Conservation (phyloP, 2,888 invertebrate species). For the Himalopsyche japonica region DNA sequence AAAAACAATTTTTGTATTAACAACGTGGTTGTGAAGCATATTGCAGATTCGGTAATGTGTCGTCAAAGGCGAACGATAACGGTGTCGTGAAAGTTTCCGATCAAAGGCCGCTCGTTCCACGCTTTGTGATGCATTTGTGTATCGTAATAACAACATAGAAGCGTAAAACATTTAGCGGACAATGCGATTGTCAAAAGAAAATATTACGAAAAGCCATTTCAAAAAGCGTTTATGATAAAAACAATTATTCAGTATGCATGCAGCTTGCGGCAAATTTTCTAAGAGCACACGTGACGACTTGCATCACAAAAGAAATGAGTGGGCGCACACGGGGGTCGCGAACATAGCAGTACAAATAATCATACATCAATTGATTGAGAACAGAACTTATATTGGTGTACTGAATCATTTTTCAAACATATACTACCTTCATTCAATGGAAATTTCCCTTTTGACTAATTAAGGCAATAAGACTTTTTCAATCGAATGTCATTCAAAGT, state of each 20-base stretch:
- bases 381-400: no score
- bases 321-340: background rate
- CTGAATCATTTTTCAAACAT: no score
- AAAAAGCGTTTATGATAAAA: background rate
- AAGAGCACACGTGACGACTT: background rate
- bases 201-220: background rate
- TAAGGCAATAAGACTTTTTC: no score
- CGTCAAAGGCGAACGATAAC: background rate
- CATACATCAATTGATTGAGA: no score
- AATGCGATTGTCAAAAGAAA: background rate
- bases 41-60: no score
- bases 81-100: background rate
- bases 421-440: no score
- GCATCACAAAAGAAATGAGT: background rate
- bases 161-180: background rate
- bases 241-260: background rate
- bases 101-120: background rate
- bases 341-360: background rate
- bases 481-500: no score
- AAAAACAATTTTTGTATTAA: no score
- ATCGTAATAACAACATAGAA: background rate
- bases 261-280: background rate
- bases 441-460: no score
- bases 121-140: background rate
- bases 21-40: no score